Evolutionary conservation across 2,113 vertebrate species (phyloP).

Genomic region (Boleophthalmus pectinirostris): DNA sequence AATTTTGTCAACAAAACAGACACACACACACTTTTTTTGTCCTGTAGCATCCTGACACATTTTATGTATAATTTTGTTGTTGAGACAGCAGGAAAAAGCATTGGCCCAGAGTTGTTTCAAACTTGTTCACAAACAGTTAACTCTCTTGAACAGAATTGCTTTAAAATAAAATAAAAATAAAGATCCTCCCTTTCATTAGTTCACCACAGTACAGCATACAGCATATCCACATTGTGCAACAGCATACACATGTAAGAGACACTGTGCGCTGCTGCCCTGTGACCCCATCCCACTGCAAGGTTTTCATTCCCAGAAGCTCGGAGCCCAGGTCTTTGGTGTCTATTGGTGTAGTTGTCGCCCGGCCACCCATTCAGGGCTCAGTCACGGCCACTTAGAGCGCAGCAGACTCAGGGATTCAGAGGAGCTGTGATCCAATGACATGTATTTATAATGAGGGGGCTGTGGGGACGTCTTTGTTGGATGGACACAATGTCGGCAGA

Average conservation of each 20-base stretch:
- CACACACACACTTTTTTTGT: slow-evolving; percentile 29
- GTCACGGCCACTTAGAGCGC: slow-evolving; percentile 79
- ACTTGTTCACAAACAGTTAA: slow-evolving; percentile 23
- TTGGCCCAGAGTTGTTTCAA: slow-evolving; percentile 66
- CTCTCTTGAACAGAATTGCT: slow-evolving; percentile 3
- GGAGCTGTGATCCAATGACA: slow-evolving; percentile 80
- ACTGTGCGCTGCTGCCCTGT: slow-evolving; percentile 41
- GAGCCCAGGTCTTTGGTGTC: slow-evolving; percentile 35
- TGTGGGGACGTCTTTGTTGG: slow-evolving; percentile 75
- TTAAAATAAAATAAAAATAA: background rate
- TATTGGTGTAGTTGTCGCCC: slow-evolving; percentile 69
- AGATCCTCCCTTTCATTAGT: background rate
- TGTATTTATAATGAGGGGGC: slow-evolving; percentile 79
- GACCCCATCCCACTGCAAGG: slow-evolving; percentile 57
- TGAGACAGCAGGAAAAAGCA: slow-evolving; percentile 66
- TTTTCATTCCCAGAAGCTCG: slow-evolving; percentile 70
- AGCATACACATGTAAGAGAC: slow-evolving; percentile 39
- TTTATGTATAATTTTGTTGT: slow-evolving; percentile 60
- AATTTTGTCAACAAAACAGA: slow-evolving; percentile 56
- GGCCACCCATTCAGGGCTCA: slow-evolving; percentile 79
- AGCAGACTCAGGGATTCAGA: slow-evolving; percentile 75
- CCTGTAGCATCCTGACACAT: slow-evolving; percentile 40
- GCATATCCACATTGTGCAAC: slow-evolving; percentile 3
- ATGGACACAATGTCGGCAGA: slow-evolving; percentile 65
- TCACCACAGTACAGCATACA: slow-evolving; percentile 5